Base-by-base conservation (phyloP, 2,797 vertebrate species). In the Argentina silus region DNA sequence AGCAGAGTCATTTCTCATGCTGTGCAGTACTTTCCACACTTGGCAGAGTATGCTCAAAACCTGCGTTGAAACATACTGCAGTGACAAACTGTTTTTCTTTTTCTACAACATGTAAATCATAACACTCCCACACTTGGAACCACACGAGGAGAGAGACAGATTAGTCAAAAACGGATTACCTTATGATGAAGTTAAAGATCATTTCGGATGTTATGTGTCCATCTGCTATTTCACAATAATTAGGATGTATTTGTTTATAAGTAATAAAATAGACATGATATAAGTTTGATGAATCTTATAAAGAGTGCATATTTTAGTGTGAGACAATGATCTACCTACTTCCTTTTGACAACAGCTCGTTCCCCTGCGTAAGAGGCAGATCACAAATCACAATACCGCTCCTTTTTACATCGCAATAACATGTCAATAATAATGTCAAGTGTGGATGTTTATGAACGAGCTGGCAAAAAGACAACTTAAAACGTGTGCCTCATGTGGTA, bases 121-220 rank as follows among this genome's bases (percentile, higher is more conserved):
- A 69, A n/a, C 66, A 83, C 87, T 83, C 88, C 87, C 85, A 86
- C 87, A 69, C 85, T 65, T 3, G 42, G 81, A 84, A 73, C 80
- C 73, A 66, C 83, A 87, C 85, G 89, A 86, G 87, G 83, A 67
- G 85, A 87, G 67, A 36, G 27, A 36, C 27, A 4, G 4, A 36
- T 36, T 4, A 1, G 27, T 36, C 27, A 36, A 36, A 1, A 36
- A 36, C 27, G 4, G 27, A 36, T 36, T 36, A n/a, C n/a, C n/a
- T n/a, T n/a, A 36, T 36, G 27, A 36, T 36, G 27, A 4, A 36
- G 27, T 36, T 2, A 36, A 36, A 36, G 1, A 36, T 36, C 1
- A 36, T 36, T 36, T 36, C 4, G 2, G 4, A 36, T 36, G 27
- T 36, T 36, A 36, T 36, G 27, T 36, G 27, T 36, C 27, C 27